Evolutionary conservation across 2,888 invertebrate species (phyloP), one percentile per base, ranked within the genome.

Genomic region (Anagyrus pseudococci): DNA sequence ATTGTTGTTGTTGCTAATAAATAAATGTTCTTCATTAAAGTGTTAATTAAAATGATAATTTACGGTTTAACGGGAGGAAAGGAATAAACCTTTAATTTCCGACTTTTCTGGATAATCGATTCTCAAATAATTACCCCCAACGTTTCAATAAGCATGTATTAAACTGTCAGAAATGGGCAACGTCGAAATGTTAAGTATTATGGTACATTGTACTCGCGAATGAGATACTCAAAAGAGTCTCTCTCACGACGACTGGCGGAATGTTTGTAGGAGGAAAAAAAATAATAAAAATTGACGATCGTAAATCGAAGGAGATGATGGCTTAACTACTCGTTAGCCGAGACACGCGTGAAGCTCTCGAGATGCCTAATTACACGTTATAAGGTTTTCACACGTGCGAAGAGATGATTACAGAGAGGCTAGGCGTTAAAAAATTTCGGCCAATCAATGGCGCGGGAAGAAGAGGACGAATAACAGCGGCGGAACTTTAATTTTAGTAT

Each of bases 401-500:
- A 50, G 44, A 50, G 58, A 63, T 58, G 43, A 55, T 63, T 63
- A 59, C 7, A 62, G 43, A 48, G 48, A n/a, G n/a, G n/a, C n/a
- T 53, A 20, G n/a, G 26, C 17, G 19, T 33, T 49, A 29, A 50
- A 63, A 54, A 58, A 44, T 63, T 23, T 37, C 37, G 49, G 19
- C n/a, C 43, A 44, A 44, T 44, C 53, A 54, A 43, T 48, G 43
- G 37, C 46, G 19, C 10, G 47, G 29, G 10, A 29, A 50, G 33
- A 52, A 23, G 44, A 57, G 37, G 40, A 20, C 26, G 44, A 56
- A 57, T n/a, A n/a, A n/a, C n/a, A 52, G 56, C 23, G 26, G 40
- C 33, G n/a, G 19, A 13, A 17, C 10, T 37, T 43, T 48, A 48
- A 60, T 60, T 49, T 29, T 19, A 33, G 25, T 44, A 50, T 55